Percentiles rank a stretch among this genome's conserved stretches.
These are phyloP conservation scores for Nesogale talazaci DNA, from an alignment of 2,113 vertebrate genomes.

Conservation along the genomic window DNA sequence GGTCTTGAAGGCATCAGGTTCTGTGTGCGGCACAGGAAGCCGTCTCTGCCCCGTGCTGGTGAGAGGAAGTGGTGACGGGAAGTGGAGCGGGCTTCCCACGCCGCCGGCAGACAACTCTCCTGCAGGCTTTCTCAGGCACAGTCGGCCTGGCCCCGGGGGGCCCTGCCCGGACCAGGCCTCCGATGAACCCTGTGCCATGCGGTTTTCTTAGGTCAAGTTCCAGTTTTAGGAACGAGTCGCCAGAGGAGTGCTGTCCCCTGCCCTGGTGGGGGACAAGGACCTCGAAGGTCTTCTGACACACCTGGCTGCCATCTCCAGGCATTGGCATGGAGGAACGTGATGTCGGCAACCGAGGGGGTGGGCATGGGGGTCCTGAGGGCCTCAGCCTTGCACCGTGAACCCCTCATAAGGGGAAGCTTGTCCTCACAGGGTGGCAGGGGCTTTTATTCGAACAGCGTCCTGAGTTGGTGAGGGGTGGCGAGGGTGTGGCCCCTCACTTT, in stretches of 20 bases:
- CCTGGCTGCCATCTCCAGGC: not conserved
- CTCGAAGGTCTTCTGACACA: not conserved
- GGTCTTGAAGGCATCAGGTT: not conserved
- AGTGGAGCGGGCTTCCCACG: slow-evolving; percentile 29
- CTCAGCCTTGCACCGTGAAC: not conserved
- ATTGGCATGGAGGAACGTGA: too few species aligned
- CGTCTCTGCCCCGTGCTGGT: not conserved
- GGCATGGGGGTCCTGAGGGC: not conserved
- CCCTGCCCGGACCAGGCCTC: not conserved
- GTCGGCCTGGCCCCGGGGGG: not conserved
- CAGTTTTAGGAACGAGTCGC: not conserved
- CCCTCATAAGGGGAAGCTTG: not conserved
- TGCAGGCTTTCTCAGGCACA: not conserved
- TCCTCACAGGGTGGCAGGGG: not conserved
- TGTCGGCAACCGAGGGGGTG: not conserved
- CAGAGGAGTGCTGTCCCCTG: not conserved
- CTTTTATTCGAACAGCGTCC: slow-evolving; percentile 52
- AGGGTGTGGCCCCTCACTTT: not conserved
- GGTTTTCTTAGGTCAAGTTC: not conserved
- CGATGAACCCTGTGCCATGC: fast-evolving
- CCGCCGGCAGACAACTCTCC: not conserved
- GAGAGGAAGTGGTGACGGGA: slow-evolving; percentile 66
- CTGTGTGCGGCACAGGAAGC: slow-evolving; percentile 65
- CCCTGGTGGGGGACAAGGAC: not conserved
- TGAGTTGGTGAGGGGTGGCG: too few species aligned